phyloP scores from a whole-genome alignment of 2,888 invertebrate species.

The Ariolimax columbianus region DNA sequence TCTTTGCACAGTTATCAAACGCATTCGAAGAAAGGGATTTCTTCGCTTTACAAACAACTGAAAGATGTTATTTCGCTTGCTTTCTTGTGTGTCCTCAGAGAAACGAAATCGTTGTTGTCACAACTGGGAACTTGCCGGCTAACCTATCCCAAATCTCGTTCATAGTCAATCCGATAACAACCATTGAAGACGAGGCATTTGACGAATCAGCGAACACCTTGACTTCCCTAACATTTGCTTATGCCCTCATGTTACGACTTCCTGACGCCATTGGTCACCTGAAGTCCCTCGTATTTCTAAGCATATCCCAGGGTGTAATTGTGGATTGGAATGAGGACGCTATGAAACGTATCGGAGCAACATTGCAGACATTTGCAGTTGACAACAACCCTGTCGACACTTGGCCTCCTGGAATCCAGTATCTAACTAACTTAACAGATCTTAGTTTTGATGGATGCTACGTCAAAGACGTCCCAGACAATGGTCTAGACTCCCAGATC shows the following conservation, averaged over 20 bases:
- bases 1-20: too few species aligned
- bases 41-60: too few species aligned
- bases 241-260: not conserved
- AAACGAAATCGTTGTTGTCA: not conserved
- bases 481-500: not conserved
- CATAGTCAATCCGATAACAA: not conserved
- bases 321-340: not conserved
- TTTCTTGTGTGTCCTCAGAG: not conserved
- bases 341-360: not conserved
- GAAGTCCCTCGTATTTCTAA: not conserved
- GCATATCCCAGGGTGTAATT: not conserved
- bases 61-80: too few species aligned
- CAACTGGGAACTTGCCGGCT: not conserved
- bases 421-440: not conserved
- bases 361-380: not conserved
- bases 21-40: too few species aligned
- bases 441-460: not conserved
- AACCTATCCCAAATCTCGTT: not conserved
- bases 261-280: not conserved
- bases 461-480: not conserved
- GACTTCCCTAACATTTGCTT: not conserved
- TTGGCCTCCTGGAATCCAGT: slow-evolving; percentile 16
- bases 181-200: not conserved
- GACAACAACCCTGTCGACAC: not conserved
- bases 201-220: not conserved